phyloP scores from a whole-genome alignment of 2,888 invertebrate genomes.

The Heliconius charithonia region DNA sequence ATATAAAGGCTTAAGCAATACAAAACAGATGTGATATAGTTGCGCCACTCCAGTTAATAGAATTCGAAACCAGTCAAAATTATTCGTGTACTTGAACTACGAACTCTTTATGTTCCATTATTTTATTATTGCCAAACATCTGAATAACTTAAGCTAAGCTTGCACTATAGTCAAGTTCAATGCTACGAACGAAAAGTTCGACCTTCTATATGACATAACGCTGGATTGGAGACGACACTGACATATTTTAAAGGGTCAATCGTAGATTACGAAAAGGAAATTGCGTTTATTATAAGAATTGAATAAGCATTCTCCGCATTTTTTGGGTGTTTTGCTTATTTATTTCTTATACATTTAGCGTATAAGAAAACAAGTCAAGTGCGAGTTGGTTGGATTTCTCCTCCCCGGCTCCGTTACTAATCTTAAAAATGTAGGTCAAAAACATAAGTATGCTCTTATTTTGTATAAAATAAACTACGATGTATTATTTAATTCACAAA shows the following conservation, averaged over 20 bases:
- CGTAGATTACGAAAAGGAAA: constrained; percentile 35
- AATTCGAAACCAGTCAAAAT: neutral
- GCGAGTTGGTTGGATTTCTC: no score
- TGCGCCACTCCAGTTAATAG: neutral
- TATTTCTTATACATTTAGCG: no score
- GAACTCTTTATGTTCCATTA: constrained; percentile 33
- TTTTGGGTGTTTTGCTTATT: no score
- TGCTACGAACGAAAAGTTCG: constrained; percentile 71
- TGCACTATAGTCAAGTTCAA: constrained; percentile 66
- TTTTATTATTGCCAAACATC: constrained; percentile 28
- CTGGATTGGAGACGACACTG: constrained; percentile 48
- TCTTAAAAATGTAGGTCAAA: no score
- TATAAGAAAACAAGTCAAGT: no score
- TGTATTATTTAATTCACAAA: neutral
- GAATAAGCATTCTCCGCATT: no score
- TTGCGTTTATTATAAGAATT: neutral
- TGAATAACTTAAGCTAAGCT: constrained; percentile 31
- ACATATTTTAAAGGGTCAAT: constrained; percentile 30
- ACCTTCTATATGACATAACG: constrained; percentile 56
- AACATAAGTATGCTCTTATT: no score
- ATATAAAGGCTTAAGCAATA: neutral
- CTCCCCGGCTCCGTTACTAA: no score
- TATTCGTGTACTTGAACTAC: constrained; percentile 34
- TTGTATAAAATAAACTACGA: no score
- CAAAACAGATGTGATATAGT: constrained; percentile 1